Evolutionary conservation across 1,140 invertebrate species (phyloP), one percentile per base, ranked within the genome.

Genomic region (Eciton burchellii): DNA sequence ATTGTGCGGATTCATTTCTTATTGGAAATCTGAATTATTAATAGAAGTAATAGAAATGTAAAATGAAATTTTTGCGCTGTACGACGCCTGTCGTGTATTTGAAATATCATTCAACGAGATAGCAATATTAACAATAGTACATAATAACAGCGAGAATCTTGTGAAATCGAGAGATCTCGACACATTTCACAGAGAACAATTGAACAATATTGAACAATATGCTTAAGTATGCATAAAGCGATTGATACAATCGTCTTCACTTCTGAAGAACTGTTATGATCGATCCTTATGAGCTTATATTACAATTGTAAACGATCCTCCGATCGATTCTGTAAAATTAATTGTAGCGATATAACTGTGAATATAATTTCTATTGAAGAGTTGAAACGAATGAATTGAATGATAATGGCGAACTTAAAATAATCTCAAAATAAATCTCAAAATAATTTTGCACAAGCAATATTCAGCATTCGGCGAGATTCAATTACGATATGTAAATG

Each of bases 371-470:
- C 56, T 73, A 73, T 41, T 4, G 29, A 9, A 41, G 19, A 8
- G 0, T 35, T 19, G 26, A 62, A 63, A 49, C 9, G 8, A 41
- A 19, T 26, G 11, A 14, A 76, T 52, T 9, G n/a, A n/a, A 54
- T 1, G 35, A n/a, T 41, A 16, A 65, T 35, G n/a, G 9, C 9
- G 21, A 76, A n/a, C n/a, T 60, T n/a, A n/a, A n/a, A n/a, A n/a
- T n/a, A n/a, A n/a, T n/a, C n/a, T n/a, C n/a, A n/a, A n/a, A 60
- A 60, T 73, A 72, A 35, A 65, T 14, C 41, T 45, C 16, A 45
- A 14, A 19, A 47, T 3, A 35, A 57, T 41, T 2, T 43, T 52
- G n/a, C 6, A 24, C 59, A 45, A 73, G 21, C 16, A 8, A 72
- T 4, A 3, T 45, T 73, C 35, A 45, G 43, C 11, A 73, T 4